A percentile compares a stretch with the other conserved stretches of the same genome.
Evolutionary conservation across 2,113 vertebrate species (phyloP).

Genomic region (Paradoxurus hermaphroditus): DNA sequence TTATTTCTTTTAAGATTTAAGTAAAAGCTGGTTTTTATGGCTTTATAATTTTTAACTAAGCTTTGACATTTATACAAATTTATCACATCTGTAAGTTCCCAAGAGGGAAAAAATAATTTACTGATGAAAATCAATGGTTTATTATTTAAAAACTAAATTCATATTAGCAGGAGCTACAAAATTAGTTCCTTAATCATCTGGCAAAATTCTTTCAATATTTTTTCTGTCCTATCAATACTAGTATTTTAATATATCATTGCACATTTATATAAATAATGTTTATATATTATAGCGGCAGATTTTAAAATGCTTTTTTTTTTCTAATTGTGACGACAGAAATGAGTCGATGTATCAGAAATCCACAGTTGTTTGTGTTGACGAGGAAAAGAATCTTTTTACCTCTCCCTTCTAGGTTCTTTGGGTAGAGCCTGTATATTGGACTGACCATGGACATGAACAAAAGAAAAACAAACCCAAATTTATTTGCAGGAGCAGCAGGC

Average conservation of each 20-base stretch:
- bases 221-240: background rate
- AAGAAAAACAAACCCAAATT: background rate
- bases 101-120: background rate
- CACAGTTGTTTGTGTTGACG: background rate
- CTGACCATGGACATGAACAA: background rate
- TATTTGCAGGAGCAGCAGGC: background rate
- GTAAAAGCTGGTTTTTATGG: background rate
- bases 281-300: background rate
- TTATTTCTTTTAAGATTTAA: background rate
- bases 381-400: background rate
- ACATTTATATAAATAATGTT: background rate
- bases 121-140: background rate
- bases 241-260: background rate
- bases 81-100: background rate
- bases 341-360: background rate
- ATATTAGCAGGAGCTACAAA: background rate
- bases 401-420: background rate
- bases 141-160: background rate
- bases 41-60: background rate
- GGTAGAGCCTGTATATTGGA: fast-evolving
- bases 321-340: background rate
- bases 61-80: background rate
- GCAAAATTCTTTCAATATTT: background rate
- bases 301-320: background rate
- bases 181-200: background rate